Evolutionary conservation across 2,797 vertebrate genomes (phyloP).

Genomic region (Steatocranus sp.): DNA sequence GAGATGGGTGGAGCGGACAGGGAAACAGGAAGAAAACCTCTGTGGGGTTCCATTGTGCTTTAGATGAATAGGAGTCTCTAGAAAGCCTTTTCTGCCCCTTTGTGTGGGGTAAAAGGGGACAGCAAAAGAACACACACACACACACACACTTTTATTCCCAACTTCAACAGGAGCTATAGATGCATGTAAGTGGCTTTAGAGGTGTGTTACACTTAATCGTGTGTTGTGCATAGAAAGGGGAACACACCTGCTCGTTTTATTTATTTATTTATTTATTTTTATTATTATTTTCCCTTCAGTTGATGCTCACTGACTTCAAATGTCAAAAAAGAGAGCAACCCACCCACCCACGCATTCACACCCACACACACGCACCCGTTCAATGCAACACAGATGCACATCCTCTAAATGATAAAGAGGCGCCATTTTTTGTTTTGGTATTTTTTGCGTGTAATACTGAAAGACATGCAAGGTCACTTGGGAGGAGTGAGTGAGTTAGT

Average conservation of each 20-base stretch:
- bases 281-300: neutral
- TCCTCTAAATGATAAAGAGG: slow-evolving; percentile 41
- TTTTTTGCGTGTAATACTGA: slow-evolving; percentile 27
- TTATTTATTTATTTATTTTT: neutral
- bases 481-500: slow-evolving; percentile 53
- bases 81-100: slow-evolving; percentile 69
- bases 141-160: slow-evolving; percentile 42
- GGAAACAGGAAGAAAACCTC: slow-evolving; percentile 79
- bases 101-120: slow-evolving; percentile 65
- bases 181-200: neutral
- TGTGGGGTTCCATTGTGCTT: slow-evolving; percentile 79
- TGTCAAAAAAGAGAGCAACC: slow-evolving; percentile 18
- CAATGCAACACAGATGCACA: slow-evolving; percentile 26
- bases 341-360: slow-evolving; percentile 7
- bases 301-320: slow-evolving; percentile 33
- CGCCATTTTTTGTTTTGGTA: slow-evolving; percentile 5
- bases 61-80: slow-evolving; percentile 75
- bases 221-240: neutral
- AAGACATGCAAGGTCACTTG: slow-evolving; percentile 57
- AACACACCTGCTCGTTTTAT: slow-evolving; percentile 13
- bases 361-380: neutral
- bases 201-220: slow-evolving; percentile 19
- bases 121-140: slow-evolving; percentile 40
- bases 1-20: slow-evolving; percentile 71
- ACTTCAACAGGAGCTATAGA: slow-evolving; percentile 14